Percentiles rank a stretch among this genome's conserved stretches.
These are phyloP conservation scores for Scolopax bukidnonensis DNA, from an alignment of 2,797 vertebrate genomes.

Conservation along the genomic window DNA sequence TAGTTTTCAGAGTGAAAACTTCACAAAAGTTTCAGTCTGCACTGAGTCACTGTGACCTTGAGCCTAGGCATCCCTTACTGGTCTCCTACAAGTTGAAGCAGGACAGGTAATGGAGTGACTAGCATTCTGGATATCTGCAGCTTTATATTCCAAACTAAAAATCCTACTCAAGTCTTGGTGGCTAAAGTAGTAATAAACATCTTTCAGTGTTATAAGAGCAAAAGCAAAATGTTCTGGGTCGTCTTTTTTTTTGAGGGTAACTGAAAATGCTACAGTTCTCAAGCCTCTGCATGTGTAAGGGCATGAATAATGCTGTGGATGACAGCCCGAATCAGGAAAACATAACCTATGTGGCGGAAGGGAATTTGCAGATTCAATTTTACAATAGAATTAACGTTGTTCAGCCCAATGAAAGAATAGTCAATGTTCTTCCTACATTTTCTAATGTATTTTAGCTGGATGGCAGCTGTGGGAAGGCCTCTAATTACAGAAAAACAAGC, in stretches of 20 bases:
- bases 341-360: background rate
- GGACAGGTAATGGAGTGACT: background rate
- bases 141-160: background rate
- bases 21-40: background rate
- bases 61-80: background rate
- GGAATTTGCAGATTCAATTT: background rate
- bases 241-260: too few relatives aligned
- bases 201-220: background rate
- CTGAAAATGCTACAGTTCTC: background rate
- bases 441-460: background rate
- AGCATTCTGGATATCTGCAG: background rate
- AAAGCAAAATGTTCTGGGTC: too few relatives aligned
- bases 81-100: background rate
- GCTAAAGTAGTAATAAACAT: background rate
- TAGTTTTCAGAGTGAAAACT: background rate
- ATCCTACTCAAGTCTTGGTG: background rate
- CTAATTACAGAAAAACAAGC: background rate
- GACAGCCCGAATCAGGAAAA: background rate
- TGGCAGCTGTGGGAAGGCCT: background rate
- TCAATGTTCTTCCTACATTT: background rate
- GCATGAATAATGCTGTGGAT: background rate
- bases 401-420: background rate
- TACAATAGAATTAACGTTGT: background rate
- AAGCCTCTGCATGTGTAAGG: background rate
- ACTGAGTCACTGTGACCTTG: background rate